These are phyloP conservation scores for Fissipunctia ypsillon DNA, from an alignment of 2,888 invertebrate genomes.

Conservation along the genomic window DNA sequence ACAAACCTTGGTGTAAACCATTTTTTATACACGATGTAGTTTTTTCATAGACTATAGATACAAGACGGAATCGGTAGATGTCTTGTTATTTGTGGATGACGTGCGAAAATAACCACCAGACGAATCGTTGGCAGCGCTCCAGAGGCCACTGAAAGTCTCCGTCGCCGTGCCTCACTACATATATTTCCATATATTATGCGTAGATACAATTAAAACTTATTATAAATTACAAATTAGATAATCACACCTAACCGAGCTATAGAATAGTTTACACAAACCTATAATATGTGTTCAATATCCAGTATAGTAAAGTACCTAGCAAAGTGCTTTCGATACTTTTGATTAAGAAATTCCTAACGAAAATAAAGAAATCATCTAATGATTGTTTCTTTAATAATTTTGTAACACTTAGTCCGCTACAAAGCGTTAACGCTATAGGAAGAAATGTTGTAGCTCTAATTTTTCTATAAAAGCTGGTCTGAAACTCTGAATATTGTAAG, in stretches of 20 bases:
- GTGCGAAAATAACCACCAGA: slow-evolving; percentile 87
- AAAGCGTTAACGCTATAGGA: too few relatives aligned
- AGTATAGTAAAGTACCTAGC: neutral
- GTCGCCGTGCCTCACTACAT: slow-evolving; percentile 75
- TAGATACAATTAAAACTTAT: slow-evolving; percentile 57
- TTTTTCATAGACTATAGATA: slow-evolving; percentile 49
- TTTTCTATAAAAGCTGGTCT: neutral
- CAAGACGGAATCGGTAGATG: slow-evolving; percentile 62
- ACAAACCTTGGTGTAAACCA: slow-evolving; percentile 37
- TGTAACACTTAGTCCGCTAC: neutral
- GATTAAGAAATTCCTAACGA: neutral
- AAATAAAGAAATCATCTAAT: neutral
- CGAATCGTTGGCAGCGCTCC: slow-evolving; percentile 85
- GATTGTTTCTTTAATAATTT: neutral
- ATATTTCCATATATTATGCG: slow-evolving; percentile 65
- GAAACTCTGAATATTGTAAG: neutral
- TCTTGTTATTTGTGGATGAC: slow-evolving; percentile 85
- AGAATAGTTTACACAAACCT: slow-evolving; percentile 1
- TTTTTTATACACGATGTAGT: slow-evolving; percentile 43
- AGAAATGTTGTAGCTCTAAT: neutral
- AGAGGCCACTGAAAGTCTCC: slow-evolving; percentile 84
- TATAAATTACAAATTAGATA: slow-evolving; percentile 42
- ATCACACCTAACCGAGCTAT: slow-evolving; percentile 12
- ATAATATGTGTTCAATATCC: neutral
- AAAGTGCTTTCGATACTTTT: neutral